These are phyloP conservation scores for Delichon dasypus DNA, from an alignment of 2,797 vertebrate genomes.

Conservation along the genomic window DNA sequence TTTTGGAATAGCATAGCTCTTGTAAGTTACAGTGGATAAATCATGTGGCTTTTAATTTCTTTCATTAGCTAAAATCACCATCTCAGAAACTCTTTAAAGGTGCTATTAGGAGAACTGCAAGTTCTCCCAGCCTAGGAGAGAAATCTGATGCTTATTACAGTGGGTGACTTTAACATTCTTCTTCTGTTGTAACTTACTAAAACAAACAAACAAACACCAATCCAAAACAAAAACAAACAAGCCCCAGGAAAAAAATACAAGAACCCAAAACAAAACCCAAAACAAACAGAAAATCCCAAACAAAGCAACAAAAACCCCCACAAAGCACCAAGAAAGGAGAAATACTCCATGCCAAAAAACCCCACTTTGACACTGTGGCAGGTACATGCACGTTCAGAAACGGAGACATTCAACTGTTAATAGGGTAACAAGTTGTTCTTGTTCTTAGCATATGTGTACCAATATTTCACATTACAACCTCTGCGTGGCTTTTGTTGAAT, in stretches of 20 bases:
- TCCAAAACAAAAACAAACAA: too few species aligned
- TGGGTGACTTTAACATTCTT: neutral
- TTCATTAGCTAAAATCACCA: neutral
- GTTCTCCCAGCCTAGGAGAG: neutral
- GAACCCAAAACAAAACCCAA: neutral
- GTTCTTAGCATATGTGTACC: accelerated
- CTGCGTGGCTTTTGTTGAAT: neutral
- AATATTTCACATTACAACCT: neutral
- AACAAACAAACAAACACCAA: neutral
- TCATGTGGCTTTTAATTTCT: neutral
- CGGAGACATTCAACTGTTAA: accelerated
- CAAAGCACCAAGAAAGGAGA: neutral
- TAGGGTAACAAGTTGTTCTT: neutral
- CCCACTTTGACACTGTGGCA: neutral
- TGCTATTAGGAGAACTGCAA: neutral
- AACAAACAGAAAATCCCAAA: too few species aligned
- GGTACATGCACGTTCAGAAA: neutral
- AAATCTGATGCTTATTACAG: neutral
- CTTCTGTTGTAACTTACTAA: neutral
- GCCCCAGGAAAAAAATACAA: too few species aligned
- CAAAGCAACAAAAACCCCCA: neutral
- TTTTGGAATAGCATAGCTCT: neutral
- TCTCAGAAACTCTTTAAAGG: neutral
- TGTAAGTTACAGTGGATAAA: neutral
- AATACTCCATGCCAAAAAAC: neutral